A percentile compares a stretch with the other conserved stretches of the same genome.
Conservation (phyloP, 2,888 invertebrate species). For the Linhomoeus sp. region DNA sequence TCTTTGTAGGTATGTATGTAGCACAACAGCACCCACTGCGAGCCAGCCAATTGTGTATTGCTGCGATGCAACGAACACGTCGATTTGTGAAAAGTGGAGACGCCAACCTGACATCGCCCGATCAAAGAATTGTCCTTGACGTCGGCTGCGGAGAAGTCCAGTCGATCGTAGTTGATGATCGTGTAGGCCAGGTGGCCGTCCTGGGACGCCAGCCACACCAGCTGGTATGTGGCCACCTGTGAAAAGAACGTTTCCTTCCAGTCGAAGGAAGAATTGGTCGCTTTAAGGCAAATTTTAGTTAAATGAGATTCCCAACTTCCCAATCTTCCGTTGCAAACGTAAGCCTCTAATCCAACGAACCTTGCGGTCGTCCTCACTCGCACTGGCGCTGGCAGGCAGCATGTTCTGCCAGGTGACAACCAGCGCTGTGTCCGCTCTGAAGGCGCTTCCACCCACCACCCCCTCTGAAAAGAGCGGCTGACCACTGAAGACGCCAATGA, state of each 20-base stretch:
- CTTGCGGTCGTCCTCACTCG: not conserved
- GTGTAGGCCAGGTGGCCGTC: not conserved
- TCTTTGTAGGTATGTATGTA: too few relatives aligned
- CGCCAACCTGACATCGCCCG: conserved; percentile 17
- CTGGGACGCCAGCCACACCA: not conserved
- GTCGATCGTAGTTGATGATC: conserved; percentile 14
- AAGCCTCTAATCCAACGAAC: too few relatives aligned
- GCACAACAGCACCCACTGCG: too few relatives aligned
- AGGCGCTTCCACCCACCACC: conserved; percentile 66
- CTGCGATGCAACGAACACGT: conserved; percentile 3
- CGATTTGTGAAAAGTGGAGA: too few relatives aligned
- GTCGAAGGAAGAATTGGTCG: conserved; percentile 39
- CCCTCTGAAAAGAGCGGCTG: conserved; percentile 51
- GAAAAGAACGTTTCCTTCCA: conserved; percentile 35
- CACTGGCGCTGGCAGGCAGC: conserved; percentile 40
- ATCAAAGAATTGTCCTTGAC: conserved; percentile 20
- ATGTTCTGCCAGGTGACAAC: conserved; percentile 90
- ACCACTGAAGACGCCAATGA: too few relatives aligned
- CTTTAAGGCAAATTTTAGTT: not conserved
- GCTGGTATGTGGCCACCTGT: not conserved
- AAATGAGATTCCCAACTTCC: too few relatives aligned
- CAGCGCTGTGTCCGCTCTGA: conserved; percentile 68
- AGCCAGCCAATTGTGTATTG: too few relatives aligned
- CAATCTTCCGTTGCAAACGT: too few relatives aligned
- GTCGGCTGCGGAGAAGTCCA: conserved; percentile 60